Evolutionary conservation across 2,888 invertebrate species (phyloP), one percentile per base, ranked within the genome.

Genomic region (Lathronympha strigana): DNA sequence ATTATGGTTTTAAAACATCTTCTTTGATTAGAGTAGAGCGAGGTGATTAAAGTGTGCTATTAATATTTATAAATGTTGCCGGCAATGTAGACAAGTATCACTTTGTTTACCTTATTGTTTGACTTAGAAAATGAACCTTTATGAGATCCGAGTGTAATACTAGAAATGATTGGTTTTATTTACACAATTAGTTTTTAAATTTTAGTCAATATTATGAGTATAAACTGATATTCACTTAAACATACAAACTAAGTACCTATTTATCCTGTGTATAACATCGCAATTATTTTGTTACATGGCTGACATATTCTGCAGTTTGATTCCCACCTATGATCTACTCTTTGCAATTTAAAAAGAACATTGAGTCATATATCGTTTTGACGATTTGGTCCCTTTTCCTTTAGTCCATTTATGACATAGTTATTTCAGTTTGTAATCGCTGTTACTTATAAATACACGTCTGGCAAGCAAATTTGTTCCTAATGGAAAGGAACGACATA

Each of bases 11-110:
- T n/a, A n/a, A 36, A 9, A 15, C 4, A 0, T 8, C 36, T 1
- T 36, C 9, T 21, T 53, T 36, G 23, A 53, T 23, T 36, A 15
- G n/a, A 19, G 53, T 53, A 53, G 21, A 19, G 36, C 38, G 15
- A 15, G 4, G 15, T 25, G 54, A 25, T 54, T 38, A 38, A 54
- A 38, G 21, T 17, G 15, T 38, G 15, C 38, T 38, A 54, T 54
- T 54, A 54, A 54, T 54, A 54, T 54, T 54, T 54, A 54, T 54
- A 38, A 38, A 54, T 54, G 17, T 17, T 17, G 21, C 38, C 23
- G 38, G 13, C 25, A 17, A 38, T 38, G n/a, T 21, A 38, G 36
- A 23, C 36, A 23, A 53, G 21, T 31, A 38, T 13, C 13, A 31
- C 11, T 31, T 31, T 31, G 50, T 33, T 38, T 54, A 54, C 51